Evolutionary conservation across 2,888 invertebrate species (phyloP), one percentile per base, ranked within the genome.

Genomic region (Boloria selene): DNA sequence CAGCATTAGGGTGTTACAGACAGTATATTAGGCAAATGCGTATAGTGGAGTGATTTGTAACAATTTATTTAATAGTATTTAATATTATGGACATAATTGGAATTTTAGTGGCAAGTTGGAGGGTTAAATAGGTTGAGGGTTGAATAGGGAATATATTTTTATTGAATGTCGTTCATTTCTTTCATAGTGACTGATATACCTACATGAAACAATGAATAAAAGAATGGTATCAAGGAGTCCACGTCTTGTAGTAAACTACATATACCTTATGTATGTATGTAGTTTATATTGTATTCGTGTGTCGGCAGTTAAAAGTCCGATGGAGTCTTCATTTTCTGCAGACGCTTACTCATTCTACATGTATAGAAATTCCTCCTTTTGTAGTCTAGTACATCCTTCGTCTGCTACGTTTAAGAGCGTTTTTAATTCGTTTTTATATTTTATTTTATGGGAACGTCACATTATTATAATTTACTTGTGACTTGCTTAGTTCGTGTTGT

Each of bases 321-420:
- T 45, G 22, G 49, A 59, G 17, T 59, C 50, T 38, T 26, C 31
- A 62, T 62, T 38, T 47, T 45, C 18, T 38, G 18, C 47, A 17
- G 54, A 54, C 62, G 47, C 49, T 55, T 42, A 47, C 47, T 54
- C 38, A n/a, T 38, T 49, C 4, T 17, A 18, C 49, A 50, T 50
- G 49, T 45, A 56, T 61, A 22, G 22, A 18, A 44, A 45, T 54
- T 53, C 45, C 64, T 55, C 61, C 65, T 58, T 61, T 68, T 59
- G 68, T 65, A 42, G 53, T 52, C 31, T 47, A 51, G 50, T 58
- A 47, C 42, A 53, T 61, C 68, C 61, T 61, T 68, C 61, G 61
- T 68, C 61, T 68, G 53, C 51, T 44, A 50, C 60, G 55, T 61
- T 53, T 52, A 45, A 56, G 31, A 31, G 18, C 47, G n/a, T 17